A percentile compares a stretch with the other conserved stretches of the same genome.
Evolutionary conservation across 2,797 vertebrate species (phyloP).

Genomic region (Heteromormyrus szaboi): DNA sequence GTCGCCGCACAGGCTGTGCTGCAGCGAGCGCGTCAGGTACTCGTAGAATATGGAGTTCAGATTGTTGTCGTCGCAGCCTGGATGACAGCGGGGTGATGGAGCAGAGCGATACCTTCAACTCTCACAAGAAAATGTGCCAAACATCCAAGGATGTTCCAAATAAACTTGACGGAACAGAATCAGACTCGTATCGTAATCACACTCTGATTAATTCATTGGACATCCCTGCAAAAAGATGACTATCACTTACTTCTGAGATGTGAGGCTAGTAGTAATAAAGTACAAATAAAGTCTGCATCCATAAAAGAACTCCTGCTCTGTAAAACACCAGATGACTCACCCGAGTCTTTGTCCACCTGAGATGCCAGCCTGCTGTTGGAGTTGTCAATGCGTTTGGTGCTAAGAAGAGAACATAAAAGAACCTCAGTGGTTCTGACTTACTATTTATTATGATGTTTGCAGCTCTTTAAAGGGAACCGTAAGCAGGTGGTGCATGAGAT

Average conservation of each 20-base stretch:
- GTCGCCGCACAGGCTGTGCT: constrained; percentile 88
- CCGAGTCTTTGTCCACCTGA: constrained; percentile 89
- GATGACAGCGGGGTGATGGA: not conserved
- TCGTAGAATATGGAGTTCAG: constrained; percentile 97
- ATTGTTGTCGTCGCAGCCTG: constrained; percentile 89
- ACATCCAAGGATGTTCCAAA: not conserved
- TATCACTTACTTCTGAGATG: not conserved
- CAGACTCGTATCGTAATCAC: not conserved
- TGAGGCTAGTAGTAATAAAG: not conserved
- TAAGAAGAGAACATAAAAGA: constrained; percentile 46
- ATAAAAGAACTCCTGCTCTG: not conserved
- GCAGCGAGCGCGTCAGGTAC: constrained; percentile 87
- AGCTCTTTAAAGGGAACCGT: not conserved
- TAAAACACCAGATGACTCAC: constrained; percentile 48
- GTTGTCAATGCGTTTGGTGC: constrained; percentile 86
- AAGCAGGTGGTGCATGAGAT: not conserved
- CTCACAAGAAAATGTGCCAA: not conserved
- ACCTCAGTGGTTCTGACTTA: not conserved
- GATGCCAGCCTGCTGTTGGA: constrained; percentile 89
- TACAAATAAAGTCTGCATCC: not conserved
- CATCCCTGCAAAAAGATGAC: not conserved
- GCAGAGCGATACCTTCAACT: not conserved
- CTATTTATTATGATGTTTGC: not conserved
- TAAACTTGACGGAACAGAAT: not conserved
- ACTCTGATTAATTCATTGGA: not conserved